These are phyloP conservation scores for Oreonectes daqikongensis DNA, from an alignment of 2,797 vertebrate species.

Conservation along the genomic window DNA sequence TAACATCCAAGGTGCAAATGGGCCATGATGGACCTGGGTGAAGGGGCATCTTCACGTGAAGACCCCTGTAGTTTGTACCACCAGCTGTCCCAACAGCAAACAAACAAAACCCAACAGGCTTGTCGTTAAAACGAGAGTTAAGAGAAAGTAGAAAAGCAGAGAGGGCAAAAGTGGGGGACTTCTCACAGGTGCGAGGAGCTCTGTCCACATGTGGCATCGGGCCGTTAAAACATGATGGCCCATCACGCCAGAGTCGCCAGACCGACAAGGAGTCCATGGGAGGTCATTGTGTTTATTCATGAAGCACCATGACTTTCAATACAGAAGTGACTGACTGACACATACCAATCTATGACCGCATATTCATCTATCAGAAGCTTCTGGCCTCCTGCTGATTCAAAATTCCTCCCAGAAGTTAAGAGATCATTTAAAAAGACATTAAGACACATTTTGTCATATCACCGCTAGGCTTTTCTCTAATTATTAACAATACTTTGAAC, in stretches of 20 bases:
- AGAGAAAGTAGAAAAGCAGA: conserved; percentile 15
- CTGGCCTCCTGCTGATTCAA: neutral
- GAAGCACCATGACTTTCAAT: conserved; percentile 34
- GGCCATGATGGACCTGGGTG: conserved; percentile 6
- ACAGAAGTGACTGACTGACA: conserved; percentile 27
- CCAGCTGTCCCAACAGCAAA: conserved; percentile 28
- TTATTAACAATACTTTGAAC: conserved; percentile 29
- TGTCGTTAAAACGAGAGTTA: conserved; percentile 19
- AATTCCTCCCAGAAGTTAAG: no score
- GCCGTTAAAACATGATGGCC: conserved; percentile 35
- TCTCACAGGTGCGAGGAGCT: conserved; percentile 42
- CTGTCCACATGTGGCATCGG: conserved; percentile 41
- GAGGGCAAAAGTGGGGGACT: neutral
- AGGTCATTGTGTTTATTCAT: conserved; percentile 43
- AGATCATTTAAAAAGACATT: neutral
- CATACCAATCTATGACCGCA: neutral
- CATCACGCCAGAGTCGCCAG: conserved; percentile 31
- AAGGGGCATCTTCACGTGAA: conserved; percentile 18
- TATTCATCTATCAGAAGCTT: conserved; percentile 16
- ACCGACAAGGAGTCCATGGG: conserved; percentile 13
- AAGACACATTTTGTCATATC: neutral
- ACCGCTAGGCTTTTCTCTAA: neutral
- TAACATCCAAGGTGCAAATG: conserved; percentile 40
- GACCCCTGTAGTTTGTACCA: conserved; percentile 34
- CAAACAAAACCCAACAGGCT: conserved; percentile 38